Percentiles rank a stretch among this genome's conserved stretches.
phyloP scores from a whole-genome alignment of 1,140 invertebrate species.

The Piezodorus guildinii region DNA sequence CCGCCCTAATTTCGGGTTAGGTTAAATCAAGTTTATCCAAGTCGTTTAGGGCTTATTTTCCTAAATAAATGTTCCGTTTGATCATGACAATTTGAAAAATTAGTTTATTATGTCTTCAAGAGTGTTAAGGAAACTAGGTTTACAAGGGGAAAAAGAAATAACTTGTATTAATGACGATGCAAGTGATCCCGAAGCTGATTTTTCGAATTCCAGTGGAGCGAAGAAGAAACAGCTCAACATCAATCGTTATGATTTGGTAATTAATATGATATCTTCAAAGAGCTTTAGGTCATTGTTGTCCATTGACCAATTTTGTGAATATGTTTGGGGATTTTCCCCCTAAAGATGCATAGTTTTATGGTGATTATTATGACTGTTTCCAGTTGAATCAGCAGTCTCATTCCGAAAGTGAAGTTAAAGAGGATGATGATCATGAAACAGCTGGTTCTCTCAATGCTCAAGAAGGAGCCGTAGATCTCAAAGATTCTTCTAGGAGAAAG shows the following conservation, averaged over 20 bases:
- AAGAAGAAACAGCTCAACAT: constrained; percentile 40
- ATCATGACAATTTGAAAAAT: constrained; percentile 7
- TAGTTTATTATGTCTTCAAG: constrained; percentile 29
- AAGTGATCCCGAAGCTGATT: constrained; percentile 40
- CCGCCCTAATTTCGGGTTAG: not conserved
- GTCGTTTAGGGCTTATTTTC: not conserved
- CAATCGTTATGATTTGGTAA: constrained; percentile 53
- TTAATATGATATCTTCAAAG: constrained; percentile 16
- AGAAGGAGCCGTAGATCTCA: constrained; percentile 32
- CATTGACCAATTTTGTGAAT: too few relatives aligned
- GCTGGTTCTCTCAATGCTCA: constrained; percentile 40
- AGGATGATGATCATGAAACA: constrained; percentile 52
- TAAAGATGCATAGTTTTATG: too few relatives aligned
- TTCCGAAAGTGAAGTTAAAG: constrained; percentile 54
- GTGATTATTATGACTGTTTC: not conserved
- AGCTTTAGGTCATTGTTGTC: too few relatives aligned
- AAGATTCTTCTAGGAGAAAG: constrained; percentile 39
- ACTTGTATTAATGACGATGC: constrained; percentile 32
- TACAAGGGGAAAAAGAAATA: constrained; percentile 30
- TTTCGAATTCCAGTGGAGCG: constrained; percentile 35
- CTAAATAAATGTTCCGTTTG: not conserved
- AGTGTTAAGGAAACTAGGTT: constrained; percentile 30
- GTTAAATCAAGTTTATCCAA: not conserved
- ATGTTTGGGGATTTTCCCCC: too few relatives aligned
- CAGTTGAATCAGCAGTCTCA: constrained; percentile 47